Percentiles rank a stretch among this genome's conserved stretches.
Evolutionary conservation across 2,888 invertebrate genomes (phyloP).

Genomic region (Melanophora roralis): DNA sequence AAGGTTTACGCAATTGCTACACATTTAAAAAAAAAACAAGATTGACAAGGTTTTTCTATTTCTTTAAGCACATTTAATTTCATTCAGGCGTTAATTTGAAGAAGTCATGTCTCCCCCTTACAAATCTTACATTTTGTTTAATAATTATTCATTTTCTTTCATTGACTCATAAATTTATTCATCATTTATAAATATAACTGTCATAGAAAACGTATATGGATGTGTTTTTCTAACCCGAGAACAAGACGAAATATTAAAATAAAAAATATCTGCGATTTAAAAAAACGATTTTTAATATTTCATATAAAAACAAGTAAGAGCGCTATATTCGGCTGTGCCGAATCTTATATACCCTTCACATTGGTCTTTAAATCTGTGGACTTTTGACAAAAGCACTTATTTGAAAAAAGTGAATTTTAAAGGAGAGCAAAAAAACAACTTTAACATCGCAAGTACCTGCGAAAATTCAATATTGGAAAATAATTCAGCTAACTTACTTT

Average conservation of each 20-base stretch:
- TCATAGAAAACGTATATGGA: background rate
- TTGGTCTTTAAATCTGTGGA: too few species aligned
- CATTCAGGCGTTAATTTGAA: slow-evolving; percentile 33
- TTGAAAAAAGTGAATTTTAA: too few species aligned
- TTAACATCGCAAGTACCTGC: too few species aligned
- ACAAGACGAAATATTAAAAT: background rate
- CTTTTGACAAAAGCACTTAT: too few species aligned
- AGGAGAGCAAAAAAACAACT: too few species aligned
- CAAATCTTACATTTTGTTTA: background rate
- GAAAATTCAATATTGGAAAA: too few species aligned
- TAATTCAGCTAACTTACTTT: too few species aligned
- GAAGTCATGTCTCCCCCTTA: slow-evolving; percentile 19
- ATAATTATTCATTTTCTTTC: slow-evolving; percentile 12
- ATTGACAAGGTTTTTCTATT: background rate
- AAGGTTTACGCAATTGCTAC: too few species aligned
- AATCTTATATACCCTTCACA: too few species aligned
- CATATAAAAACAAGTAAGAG: too few species aligned
- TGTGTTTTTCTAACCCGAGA: background rate
- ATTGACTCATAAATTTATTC: slow-evolving; percentile 3
- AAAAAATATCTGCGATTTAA: slow-evolving; percentile 29
- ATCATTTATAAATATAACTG: background rate
- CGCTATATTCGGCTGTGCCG: too few species aligned
- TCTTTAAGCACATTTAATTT: background rate
- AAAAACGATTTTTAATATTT: slow-evolving; percentile 40
- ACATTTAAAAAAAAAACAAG: background rate